A percentile compares a stretch with the other conserved stretches of the same genome.
These are phyloP conservation scores for Fregetta grallaria DNA, from an alignment of 2,113 vertebrate genomes.

Conservation along the genomic window DNA sequence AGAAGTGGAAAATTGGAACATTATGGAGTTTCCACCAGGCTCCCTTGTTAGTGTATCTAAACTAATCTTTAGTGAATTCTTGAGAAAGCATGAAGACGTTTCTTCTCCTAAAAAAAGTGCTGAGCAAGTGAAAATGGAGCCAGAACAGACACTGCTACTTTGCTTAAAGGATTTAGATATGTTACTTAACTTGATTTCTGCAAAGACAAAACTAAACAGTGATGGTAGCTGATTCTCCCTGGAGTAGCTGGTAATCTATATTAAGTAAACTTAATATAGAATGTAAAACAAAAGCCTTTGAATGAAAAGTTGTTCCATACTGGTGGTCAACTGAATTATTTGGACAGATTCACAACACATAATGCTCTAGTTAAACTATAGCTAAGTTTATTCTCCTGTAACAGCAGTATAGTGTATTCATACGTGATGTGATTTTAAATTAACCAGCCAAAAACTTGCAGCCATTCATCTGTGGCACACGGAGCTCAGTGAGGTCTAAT, in stretches of 20 bases:
- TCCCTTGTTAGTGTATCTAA: slow-evolving; percentile 53
- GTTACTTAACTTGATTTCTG: slow-evolving; percentile 42
- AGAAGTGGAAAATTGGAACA: slow-evolving; percentile 67
- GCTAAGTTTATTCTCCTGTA: not conserved
- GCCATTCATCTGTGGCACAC: not conserved
- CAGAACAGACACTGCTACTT: slow-evolving; percentile 43
- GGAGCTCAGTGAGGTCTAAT: not conserved
- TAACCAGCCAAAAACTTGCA: not conserved
- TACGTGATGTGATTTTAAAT: not conserved
- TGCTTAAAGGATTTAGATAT: slow-evolving; percentile 24
- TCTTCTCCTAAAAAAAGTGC: slow-evolving; percentile 26
- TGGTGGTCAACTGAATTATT: slow-evolving; percentile 5
- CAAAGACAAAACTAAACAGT: slow-evolving; percentile 45
- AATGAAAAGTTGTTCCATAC: slow-evolving; percentile 1
- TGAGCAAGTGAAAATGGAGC: slow-evolving; percentile 55
- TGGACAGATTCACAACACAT: not conserved
- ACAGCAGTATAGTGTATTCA: not conserved
- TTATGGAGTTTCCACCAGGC: slow-evolving; percentile 49
- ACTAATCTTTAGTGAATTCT: slow-evolving; percentile 58
- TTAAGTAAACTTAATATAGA: slow-evolving; percentile 18
- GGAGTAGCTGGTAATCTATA: slow-evolving; percentile 14
- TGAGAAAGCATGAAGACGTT: slow-evolving; percentile 46
- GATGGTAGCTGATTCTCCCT: slow-evolving; percentile 31
- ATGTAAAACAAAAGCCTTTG: slow-evolving; percentile 16
- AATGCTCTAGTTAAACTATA: not conserved